Evolutionary conservation across 2,797 vertebrate genomes (phyloP).

Genomic region (Acrossocheilus wenchowensis): DNA sequence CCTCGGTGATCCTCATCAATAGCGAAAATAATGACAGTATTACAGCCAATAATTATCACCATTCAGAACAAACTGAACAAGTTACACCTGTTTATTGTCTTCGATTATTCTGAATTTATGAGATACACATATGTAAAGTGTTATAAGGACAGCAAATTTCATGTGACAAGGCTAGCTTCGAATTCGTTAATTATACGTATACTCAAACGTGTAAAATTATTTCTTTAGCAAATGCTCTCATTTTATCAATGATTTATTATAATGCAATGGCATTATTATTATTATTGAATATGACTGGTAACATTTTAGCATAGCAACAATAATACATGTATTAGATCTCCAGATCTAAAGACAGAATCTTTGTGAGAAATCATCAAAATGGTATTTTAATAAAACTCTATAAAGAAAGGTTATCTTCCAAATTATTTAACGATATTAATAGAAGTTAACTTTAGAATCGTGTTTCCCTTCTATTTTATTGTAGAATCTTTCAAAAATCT

Average conservation of each 20-base stretch:
- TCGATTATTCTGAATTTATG: slow-evolving; percentile 77
- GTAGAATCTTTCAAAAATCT: neutral
- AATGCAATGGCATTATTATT: neutral
- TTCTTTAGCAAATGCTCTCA: neutral
- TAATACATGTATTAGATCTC: neutral
- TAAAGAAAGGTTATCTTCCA: neutral
- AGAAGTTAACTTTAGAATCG: neutral
- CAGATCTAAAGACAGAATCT: neutral
- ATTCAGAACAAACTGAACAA: slow-evolving; percentile 81
- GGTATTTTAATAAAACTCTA: neutral
- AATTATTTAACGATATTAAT: neutral
- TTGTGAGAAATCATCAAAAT: neutral
- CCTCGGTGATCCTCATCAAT: slow-evolving; percentile 81
- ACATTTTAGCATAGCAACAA: neutral
- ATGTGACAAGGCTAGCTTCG: neutral
- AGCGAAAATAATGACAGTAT: slow-evolving; percentile 83
- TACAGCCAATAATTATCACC: slow-evolving; percentile 86
- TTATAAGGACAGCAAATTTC: slow-evolving; percentile 25
- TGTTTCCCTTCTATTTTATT: neutral
- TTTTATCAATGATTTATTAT: neutral
- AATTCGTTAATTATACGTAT: neutral
- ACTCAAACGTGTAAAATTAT: neutral
- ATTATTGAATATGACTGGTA: neutral
- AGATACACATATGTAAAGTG: slow-evolving; percentile 51
- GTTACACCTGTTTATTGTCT: slow-evolving; percentile 82